Conservation (phyloP, 2,888 invertebrate genomes). For the Agrilus mali region DNA sequence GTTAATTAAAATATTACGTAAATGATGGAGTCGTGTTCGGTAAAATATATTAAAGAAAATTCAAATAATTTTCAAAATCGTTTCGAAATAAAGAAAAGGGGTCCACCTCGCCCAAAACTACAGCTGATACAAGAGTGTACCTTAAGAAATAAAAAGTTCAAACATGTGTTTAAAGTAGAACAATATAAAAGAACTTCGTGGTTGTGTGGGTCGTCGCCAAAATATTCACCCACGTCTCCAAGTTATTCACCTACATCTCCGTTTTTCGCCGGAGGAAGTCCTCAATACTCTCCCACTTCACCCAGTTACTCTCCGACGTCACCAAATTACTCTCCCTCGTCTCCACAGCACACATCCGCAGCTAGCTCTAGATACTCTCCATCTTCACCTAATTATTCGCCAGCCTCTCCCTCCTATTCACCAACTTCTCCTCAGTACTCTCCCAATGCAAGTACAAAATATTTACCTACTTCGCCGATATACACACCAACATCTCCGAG, state of each 20-base stretch:
- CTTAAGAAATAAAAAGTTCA: too few relatives aligned
- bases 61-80: too few relatives aligned
- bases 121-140: too few relatives aligned
- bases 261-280: slow-evolving; percentile 63
- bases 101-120: too few relatives aligned
- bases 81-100: too few relatives aligned
- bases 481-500: slow-evolving; percentile 71
- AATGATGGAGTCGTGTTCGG: too few relatives aligned
- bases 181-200: too few relatives aligned
- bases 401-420: slow-evolving; percentile 62
- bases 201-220: slow-evolving; percentile 71
- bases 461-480: slow-evolving; percentile 68
- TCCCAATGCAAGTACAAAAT: slow-evolving; percentile 61
- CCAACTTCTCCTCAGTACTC: slow-evolving; percentile 70
- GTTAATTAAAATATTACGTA: too few relatives aligned
- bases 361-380: slow-evolving; percentile 64
- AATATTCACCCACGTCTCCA: slow-evolving; percentile 69
- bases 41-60: too few relatives aligned
- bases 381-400: slow-evolving; percentile 55
- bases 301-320: slow-evolving; percentile 78
- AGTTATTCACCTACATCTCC: slow-evolving; percentile 77
- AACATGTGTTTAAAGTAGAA: too few relatives aligned
- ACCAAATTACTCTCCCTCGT: slow-evolving; percentile 66
- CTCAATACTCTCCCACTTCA: slow-evolving; percentile 75
- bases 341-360: slow-evolving; percentile 58